These are phyloP conservation scores for Drosophila mayri DNA, from an alignment of 1,140 invertebrate genomes.

Conservation along the genomic window DNA sequence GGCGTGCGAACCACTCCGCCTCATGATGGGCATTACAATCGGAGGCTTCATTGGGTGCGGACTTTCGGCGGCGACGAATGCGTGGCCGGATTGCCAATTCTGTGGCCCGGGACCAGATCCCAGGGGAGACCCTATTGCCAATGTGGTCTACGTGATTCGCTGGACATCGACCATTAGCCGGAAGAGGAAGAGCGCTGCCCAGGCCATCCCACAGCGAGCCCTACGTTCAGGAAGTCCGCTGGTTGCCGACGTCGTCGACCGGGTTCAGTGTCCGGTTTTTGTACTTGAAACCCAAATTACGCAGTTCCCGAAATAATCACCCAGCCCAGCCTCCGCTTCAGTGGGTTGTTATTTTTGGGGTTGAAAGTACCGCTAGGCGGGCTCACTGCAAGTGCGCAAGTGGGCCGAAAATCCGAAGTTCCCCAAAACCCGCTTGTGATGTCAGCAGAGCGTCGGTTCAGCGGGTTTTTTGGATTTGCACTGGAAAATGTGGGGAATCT, in stretches of 20 bases:
- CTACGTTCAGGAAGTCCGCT: constrained; percentile 57
- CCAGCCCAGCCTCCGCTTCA: constrained; percentile 25
- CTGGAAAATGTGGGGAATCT: not conserved
- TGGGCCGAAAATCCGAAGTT: constrained; percentile 25
- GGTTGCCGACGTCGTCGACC: constrained; percentile 24
- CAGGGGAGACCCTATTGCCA: constrained; percentile 20
- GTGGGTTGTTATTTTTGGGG: constrained; percentile 52
- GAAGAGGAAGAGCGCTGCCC: constrained; percentile 40
- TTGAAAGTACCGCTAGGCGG: constrained; percentile 71
- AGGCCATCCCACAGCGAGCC: constrained; percentile 19
- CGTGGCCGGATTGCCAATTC: constrained; percentile 50
- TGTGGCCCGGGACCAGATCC: not conserved
- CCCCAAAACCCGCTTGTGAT: constrained; percentile 51
- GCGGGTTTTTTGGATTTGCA: constrained; percentile 21
- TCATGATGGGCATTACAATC: constrained; percentile 57
- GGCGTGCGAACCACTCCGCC: constrained; percentile 62
- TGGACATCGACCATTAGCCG: constrained; percentile 46
- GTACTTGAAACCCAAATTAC: constrained; percentile 82
- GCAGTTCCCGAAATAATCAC: constrained; percentile 71
- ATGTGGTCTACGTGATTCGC: constrained; percentile 52
- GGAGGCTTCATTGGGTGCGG: constrained; percentile 28
- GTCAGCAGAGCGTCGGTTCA: constrained; percentile 35
- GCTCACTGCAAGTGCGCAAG: constrained; percentile 55
- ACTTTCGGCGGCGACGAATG: not conserved
- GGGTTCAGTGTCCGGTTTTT: constrained; percentile 76